Evolutionary conservation across 2,113 vertebrate genomes (phyloP).

Genomic region (Tyto alba): DNA sequence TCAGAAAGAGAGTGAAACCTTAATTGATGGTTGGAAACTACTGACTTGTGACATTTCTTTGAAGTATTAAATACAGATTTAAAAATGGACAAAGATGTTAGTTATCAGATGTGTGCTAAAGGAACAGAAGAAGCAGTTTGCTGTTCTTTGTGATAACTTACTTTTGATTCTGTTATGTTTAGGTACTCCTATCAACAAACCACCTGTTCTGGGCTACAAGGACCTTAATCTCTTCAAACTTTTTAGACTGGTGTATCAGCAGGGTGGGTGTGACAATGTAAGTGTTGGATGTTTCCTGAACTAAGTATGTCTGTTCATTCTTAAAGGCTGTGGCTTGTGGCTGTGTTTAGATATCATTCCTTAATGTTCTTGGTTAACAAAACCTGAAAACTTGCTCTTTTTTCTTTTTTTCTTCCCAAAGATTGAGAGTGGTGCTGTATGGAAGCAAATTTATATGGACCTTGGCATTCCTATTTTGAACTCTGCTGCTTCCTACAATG

Average conservation of each 20-base stretch:
- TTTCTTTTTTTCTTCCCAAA: neutral
- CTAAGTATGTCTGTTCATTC: neutral
- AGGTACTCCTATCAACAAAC: constrained; percentile 99
- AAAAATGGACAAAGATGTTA: neutral
- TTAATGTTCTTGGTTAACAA: neutral
- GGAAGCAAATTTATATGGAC: constrained; percentile 99
- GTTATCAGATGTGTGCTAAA: neutral
- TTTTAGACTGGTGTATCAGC: constrained; percentile 90
- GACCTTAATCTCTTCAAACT: constrained; percentile 99
- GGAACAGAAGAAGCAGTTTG: neutral
- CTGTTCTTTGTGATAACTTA: neutral
- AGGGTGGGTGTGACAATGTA: constrained; percentile 93
- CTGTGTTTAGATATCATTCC: neutral
- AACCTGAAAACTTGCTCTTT: neutral
- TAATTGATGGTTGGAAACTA: neutral
- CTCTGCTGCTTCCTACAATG: constrained; percentile 98
- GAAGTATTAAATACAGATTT: neutral
- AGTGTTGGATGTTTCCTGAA: constrained; percentile 43
- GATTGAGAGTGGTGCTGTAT: constrained; percentile 96
- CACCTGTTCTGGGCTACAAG: constrained; percentile 96
- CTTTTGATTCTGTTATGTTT: constrained; percentile 3
- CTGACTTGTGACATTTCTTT: neutral
- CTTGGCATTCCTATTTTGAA: constrained; percentile 98
- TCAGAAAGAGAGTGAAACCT: neutral
- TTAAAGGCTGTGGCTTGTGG: neutral